Conservation (phyloP, 2,113 vertebrate species). For the Spermophilus dauricus region DNA sequence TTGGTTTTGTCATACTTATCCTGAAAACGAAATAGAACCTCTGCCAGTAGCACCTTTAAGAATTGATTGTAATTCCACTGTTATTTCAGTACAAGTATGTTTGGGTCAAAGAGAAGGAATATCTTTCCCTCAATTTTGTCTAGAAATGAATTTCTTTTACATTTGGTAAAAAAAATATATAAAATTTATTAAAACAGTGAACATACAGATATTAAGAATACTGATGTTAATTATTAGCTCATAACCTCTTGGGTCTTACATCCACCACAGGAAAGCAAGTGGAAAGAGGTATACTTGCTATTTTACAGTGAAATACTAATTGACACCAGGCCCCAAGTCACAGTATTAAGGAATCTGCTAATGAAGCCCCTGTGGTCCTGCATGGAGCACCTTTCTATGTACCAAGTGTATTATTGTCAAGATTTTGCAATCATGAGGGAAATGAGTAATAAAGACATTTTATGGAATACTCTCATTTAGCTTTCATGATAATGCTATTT, state of each 20-base stretch:
- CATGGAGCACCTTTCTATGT: conserved; percentile 83
- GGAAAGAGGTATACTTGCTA: conserved; percentile 83
- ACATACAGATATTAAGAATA: conserved; percentile 85
- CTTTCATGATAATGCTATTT: conserved; percentile 76
- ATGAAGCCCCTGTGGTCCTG: conserved; percentile 85
- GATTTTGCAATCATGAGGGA: conserved; percentile 74
- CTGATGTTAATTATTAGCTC: conserved; percentile 87
- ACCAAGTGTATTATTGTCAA: conserved; percentile 66
- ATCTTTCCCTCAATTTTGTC: conserved; percentile 9
- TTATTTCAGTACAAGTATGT: not conserved
- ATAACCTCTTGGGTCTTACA: conserved; percentile 80
- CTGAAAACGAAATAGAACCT: not conserved
- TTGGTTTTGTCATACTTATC: not conserved
- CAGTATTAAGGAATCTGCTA: conserved; percentile 86
- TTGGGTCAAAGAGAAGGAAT: not conserved
- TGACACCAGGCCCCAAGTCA: conserved; percentile 84
- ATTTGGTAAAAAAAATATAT: conserved; percentile 27
- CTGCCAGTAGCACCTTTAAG: not conserved
- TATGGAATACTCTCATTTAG: conserved; percentile 83
- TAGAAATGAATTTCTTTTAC: not conserved
- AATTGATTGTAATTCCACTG: not conserved
- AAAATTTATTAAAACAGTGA: conserved; percentile 79
- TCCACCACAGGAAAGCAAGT: conserved; percentile 82
- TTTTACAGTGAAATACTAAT: conserved; percentile 86
- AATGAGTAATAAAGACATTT: conserved; percentile 82